Conservation (phyloP, 2,113 vertebrate species). For the Haemorhous mexicanus region DNA sequence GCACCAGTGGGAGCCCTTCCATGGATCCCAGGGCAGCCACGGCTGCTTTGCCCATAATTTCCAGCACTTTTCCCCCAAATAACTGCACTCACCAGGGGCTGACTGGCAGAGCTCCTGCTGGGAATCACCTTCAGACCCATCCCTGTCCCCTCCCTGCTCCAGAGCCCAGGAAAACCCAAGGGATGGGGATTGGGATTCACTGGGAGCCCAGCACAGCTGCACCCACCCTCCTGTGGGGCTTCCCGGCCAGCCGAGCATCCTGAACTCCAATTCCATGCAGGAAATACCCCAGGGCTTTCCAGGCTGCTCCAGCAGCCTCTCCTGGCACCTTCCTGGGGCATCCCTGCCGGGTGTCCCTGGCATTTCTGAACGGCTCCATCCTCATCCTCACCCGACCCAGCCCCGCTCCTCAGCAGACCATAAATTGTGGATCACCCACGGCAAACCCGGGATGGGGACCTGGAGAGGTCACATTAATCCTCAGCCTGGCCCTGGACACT, state of each 20-base stretch:
- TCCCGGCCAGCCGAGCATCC: not conserved
- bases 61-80: not conserved
- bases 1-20: not conserved
- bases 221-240: not conserved
- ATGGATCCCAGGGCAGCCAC: rapidly evolving
- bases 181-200: rapidly evolving
- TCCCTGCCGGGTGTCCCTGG: not conserved
- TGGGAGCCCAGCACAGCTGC: not conserved
- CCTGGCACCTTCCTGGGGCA: not conserved
- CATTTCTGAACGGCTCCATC: not conserved
- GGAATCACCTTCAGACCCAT: not conserved
- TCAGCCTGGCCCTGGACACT: not conserved
- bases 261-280: rapidly evolving
- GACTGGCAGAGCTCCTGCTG: not conserved
- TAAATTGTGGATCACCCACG: not conserved
- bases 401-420: not conserved
- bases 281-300: not conserved
- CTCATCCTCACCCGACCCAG: not conserved
- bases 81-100: rapidly evolving
- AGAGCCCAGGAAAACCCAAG: not conserved
- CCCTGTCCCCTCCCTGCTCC: not conserved
- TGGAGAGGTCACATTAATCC: rapidly evolving
- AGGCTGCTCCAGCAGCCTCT: not conserved
- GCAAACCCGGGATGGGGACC: rapidly evolving
- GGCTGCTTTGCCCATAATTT: not conserved